phyloP scores from a whole-genome alignment of 2,113 vertebrate species.

The Urocitellus parryii region DNA sequence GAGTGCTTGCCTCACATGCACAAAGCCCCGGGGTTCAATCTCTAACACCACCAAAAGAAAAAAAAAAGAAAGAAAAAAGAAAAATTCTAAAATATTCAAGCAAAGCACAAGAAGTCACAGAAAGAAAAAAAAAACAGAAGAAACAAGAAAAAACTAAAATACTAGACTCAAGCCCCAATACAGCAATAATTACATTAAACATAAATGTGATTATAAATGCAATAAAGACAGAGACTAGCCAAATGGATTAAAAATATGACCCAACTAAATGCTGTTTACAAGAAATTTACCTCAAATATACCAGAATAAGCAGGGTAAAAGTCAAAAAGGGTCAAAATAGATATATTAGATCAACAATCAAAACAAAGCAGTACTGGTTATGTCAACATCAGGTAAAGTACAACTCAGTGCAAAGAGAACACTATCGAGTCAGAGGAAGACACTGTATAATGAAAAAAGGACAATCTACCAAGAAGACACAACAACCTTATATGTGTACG shows the following conservation, averaged over 20 bases:
- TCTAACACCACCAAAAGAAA: too few species aligned
- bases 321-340: conserved; percentile 17
- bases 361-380: neutral
- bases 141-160: conserved; percentile 30
- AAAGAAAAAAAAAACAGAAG: neutral
- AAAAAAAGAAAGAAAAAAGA: too few species aligned
- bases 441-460: neutral
- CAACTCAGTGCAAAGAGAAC: conserved; percentile 19
- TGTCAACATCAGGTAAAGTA: neutral
- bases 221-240: conserved; percentile 16
- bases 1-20: too few species aligned
- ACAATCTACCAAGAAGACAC: neutral
- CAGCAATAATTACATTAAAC: neutral
- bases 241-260: conserved; percentile 11
- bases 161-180: neutral
- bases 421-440: neutral
- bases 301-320: neutral
- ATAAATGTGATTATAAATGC: neutral
- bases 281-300: neutral
- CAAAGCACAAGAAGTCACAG: neutral
- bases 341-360: neutral
- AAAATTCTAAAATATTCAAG: neutral
- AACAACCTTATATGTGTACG: neutral
- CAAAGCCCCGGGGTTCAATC: too few species aligned
- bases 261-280: neutral